phyloP scores from a whole-genome alignment of 2,888 invertebrate genomes.

The Drosophila nr. medialis region DNA sequence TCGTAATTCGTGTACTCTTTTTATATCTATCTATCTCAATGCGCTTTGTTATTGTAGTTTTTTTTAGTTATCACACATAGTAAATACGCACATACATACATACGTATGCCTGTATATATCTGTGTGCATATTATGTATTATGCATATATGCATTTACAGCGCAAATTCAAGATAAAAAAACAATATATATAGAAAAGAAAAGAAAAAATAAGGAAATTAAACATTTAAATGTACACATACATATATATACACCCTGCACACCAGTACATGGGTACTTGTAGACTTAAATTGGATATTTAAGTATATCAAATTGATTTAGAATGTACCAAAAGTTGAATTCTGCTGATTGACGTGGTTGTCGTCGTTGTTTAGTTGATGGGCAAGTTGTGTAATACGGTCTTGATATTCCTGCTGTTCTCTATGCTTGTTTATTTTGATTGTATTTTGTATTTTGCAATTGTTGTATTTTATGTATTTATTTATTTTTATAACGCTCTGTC shows the following conservation, averaged over 20 bases:
- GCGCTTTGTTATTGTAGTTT: slow-evolving; percentile 12
- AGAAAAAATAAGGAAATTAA: background rate
- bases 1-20: slow-evolving; percentile 29
- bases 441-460: slow-evolving; percentile 21
- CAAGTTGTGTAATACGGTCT: slow-evolving; percentile 63
- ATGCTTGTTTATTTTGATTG: slow-evolving; percentile 32
- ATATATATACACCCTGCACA: slow-evolving; percentile 1
- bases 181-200: background rate
- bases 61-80: slow-evolving; percentile 2
- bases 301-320: slow-evolving; percentile 16
- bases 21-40: slow-evolving; percentile 10
- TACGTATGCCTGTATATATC: background rate
- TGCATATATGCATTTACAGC: background rate
- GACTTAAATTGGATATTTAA: slow-evolving; percentile 10
- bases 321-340: slow-evolving; percentile 54
- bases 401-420: slow-evolving; percentile 34
- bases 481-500: slow-evolving; percentile 49
- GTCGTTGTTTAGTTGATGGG: slow-evolving; percentile 58
- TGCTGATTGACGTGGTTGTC: slow-evolving; percentile 53
- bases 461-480: slow-evolving; percentile 27
- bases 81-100: background rate
- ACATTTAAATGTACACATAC: slow-evolving; percentile 19
- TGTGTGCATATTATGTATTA: slow-evolving; percentile 1
- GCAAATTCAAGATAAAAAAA: background rate
- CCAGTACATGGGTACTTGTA: background rate